Evolutionary conservation across 2,797 vertebrate species (phyloP), one percentile per base, ranked within the genome.

Genomic region (Sphaeramia orbicularis): DNA sequence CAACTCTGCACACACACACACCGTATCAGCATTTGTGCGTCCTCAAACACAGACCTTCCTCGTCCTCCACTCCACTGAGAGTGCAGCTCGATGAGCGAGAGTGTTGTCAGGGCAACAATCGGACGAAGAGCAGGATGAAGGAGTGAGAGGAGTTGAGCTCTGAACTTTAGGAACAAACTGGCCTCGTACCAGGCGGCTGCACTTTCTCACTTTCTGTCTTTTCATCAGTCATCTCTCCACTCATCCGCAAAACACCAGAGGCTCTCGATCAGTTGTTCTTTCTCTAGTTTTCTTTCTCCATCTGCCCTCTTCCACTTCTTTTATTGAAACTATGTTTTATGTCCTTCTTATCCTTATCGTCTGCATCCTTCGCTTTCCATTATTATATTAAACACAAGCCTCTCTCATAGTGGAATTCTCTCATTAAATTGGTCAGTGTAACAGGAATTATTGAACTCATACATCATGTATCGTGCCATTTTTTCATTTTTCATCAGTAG

Each of bases 101-200:
- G 69, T 45, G 89, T 91, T 89, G 89, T 91, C 90, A 86, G 82
- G 88, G 89, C 86, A 91, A 91, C 91, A 73, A 81, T 84, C 69
- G 24, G 27, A 64, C 36, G 27, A 78, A 79, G 83, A 83, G 72
- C 73, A 62, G 71, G 78, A 86, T 81, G 81, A 83, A 85, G 85
- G 64, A 80, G 81, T 71, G 78, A 61, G 69, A 81, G 74, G 79
- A 79, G 77, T 78, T 81, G 73, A 83, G 85, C 76, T 73, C 68
- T 88, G 86, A 91, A 89, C 90, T 90, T 86, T 71, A 55, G 71
- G 65, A 78, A 77, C 80, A 73, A 71, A 71, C 70, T 71, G 63
- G 47, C 55, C 2, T 66, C 42, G 4, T 21, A 70, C 45, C n/a
- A 32, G 68, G 21, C 65, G 69, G 38, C 67, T 48, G 13, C 51